A percentile compares a stretch with the other conserved stretches of the same genome.
Evolutionary conservation across 2,888 invertebrate species (phyloP).

Genomic region (Spodoptera picta): DNA sequence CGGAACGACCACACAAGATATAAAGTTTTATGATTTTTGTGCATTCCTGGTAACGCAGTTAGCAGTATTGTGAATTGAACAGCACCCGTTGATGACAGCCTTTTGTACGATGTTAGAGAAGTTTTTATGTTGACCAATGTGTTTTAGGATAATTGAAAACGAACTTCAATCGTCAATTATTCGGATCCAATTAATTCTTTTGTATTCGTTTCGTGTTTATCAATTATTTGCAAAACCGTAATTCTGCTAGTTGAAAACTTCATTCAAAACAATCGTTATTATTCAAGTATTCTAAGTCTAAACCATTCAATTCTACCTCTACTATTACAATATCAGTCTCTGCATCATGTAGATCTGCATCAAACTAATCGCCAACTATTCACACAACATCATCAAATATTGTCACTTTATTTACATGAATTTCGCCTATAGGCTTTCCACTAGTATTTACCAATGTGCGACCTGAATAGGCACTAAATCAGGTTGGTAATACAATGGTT

Average conservation of each 20-base stretch:
- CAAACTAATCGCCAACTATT: not conserved
- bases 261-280: not conserved
- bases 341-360: too few species aligned
- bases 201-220: too few species aligned
- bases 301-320: not conserved
- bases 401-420: slow-evolving; percentile 12
- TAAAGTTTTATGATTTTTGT: slow-evolving; percentile 64
- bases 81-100: slow-evolving; percentile 25
- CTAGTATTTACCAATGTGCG: slow-evolving; percentile 28
- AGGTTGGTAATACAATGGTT: slow-evolving; percentile 49
- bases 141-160: slow-evolving; percentile 4
- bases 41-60: slow-evolving; percentile 56
- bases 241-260: too few species aligned
- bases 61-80: slow-evolving; percentile 46
- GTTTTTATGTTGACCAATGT: slow-evolving; percentile 19
- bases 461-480: slow-evolving; percentile 50
- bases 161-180: not conserved
- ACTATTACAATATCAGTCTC: too few species aligned
- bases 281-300: not conserved
- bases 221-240: too few species aligned
- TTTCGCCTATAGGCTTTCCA: slow-evolving; percentile 11
- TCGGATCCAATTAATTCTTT: not conserved
- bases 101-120: slow-evolving; percentile 21
- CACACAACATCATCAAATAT: slow-evolving; percentile 7
- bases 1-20: slow-evolving; percentile 58